phyloP scores from a whole-genome alignment of 1,140 invertebrate species.

The Aradophagus sp. region DNA sequence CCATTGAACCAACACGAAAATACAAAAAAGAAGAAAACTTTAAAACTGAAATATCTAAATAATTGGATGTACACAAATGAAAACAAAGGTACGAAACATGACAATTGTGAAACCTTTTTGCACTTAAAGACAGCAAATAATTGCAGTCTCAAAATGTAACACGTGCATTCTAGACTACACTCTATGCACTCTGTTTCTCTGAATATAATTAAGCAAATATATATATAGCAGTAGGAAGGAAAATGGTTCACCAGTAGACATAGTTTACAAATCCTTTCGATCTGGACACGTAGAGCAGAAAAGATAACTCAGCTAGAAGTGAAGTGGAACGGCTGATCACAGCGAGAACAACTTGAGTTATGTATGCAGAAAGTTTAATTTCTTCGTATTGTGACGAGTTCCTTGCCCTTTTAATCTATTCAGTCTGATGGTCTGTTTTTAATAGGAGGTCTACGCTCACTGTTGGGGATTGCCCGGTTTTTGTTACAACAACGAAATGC shows the following conservation, averaged over 20 bases:
- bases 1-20: too few relatives aligned
- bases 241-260: conserved; percentile 29
- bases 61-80: too few relatives aligned
- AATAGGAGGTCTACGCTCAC: conserved; percentile 61
- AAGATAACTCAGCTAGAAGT: conserved; percentile 47
- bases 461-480: conserved; percentile 53
- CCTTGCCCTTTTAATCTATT: conserved; percentile 70
- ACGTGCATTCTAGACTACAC: too few relatives aligned
- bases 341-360: conserved; percentile 61
- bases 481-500: conserved; percentile 63
- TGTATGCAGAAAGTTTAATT: conserved; percentile 72
- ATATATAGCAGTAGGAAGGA: conserved; percentile 11
- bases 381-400: conserved; percentile 72
- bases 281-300: conserved; percentile 49
- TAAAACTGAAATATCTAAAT: too few relatives aligned
- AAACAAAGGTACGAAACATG: conserved; percentile 14
- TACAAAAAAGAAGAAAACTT: too few relatives aligned
- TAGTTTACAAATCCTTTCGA: conserved; percentile 39
- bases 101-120: background rate
- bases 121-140: background rate
- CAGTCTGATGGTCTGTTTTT: conserved; percentile 62
- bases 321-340: conserved; percentile 39
- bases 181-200: too few relatives aligned
- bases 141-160: background rate
- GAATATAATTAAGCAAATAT: conserved; percentile 1